These are phyloP conservation scores for Epistrophe eligans DNA, from an alignment of 2,888 invertebrate genomes.

Conservation along the genomic window DNA sequence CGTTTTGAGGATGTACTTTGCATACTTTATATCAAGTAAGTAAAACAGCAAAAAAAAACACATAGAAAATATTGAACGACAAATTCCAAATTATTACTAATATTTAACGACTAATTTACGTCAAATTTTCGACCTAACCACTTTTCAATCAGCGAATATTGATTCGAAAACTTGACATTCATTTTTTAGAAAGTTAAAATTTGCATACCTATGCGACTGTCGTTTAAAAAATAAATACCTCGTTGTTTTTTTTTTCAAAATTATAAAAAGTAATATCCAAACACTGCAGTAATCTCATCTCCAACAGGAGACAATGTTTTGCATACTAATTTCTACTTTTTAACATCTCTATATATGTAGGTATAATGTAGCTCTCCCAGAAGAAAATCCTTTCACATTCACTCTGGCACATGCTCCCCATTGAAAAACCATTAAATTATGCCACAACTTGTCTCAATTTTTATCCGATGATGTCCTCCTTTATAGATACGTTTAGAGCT, in stretches of 20 bases:
- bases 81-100: no score
- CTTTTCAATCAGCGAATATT: no score
- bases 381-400: slow-evolving; percentile 12
- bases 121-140: no score
- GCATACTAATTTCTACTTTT: slow-evolving; percentile 61
- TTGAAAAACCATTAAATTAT: slow-evolving; percentile 71
- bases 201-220: no score
- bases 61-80: no score
- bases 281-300: neutral
- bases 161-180: no score
- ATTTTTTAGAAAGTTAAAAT: no score
- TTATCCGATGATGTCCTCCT: slow-evolving; percentile 26
- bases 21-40: no score
- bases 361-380: no score
- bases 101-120: no score
- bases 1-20: no score
- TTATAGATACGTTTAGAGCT: neutral
- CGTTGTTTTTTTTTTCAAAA: neutral
- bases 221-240: neutral
- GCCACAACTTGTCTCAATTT: slow-evolving; percentile 67
- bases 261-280: neutral
- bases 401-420: slow-evolving; percentile 70
- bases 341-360: neutral
- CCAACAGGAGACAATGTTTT: slow-evolving; percentile 2
- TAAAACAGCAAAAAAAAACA: no score